Conservation (phyloP, 2,113 vertebrate genomes). For the Tiliqua scincoides region DNA sequence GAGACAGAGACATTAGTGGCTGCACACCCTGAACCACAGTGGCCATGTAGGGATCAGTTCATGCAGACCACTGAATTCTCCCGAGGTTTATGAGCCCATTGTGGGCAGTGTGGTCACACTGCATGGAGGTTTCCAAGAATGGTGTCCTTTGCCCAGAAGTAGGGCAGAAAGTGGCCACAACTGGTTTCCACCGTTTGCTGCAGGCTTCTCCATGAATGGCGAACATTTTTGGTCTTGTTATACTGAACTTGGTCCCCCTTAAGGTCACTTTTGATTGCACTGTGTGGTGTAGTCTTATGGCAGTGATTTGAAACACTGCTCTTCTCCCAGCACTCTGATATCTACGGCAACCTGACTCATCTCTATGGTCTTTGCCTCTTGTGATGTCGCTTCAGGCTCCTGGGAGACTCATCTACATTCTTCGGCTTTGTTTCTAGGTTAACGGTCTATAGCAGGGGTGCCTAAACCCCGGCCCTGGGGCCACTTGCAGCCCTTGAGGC, state of each 20-base stretch:
- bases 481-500: no score
- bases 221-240: background rate
- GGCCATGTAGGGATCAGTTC: background rate
- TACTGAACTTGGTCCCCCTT: background rate
- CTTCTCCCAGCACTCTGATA: no score
- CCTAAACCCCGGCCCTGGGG: no score
- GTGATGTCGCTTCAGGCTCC: no score
- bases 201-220: background rate
- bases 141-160: rapidly evolving
- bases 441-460: no score
- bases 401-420: no score
- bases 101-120: background rate
- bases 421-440: no score
- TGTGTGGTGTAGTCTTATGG: background rate
- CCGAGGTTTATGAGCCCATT: background rate
- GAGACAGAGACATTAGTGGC: background rate
- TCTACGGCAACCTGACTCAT: no score
- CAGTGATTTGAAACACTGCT: no score
- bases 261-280: background rate
- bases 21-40: background rate
- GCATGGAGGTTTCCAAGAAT: background rate
- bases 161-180: rapidly evolving
- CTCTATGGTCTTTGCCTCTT: no score
- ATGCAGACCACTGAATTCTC: background rate
- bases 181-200: background rate